Conservation (phyloP, 2,888 invertebrate genomes). For the Ennomos quercinarius region DNA sequence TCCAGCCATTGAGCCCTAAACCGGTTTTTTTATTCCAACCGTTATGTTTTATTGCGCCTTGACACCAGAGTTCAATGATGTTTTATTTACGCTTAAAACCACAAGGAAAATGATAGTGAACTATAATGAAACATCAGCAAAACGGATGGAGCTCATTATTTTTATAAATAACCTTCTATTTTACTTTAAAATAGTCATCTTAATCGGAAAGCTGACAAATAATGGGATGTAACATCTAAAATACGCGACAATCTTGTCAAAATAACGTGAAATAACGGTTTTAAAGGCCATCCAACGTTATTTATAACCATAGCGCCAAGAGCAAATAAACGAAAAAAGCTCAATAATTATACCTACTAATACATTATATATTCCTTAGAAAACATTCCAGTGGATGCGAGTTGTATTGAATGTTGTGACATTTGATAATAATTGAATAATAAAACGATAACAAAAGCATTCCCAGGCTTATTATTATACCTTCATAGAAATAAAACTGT, state of each 20-base stretch:
- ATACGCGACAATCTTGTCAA: slow-evolving; percentile 30
- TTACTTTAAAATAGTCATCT: slow-evolving; percentile 17
- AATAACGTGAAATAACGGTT: slow-evolving; percentile 24
- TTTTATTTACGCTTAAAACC: no score
- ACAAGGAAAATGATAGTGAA: no score
- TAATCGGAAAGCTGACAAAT: slow-evolving; percentile 24
- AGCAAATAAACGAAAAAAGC: slow-evolving; percentile 11
- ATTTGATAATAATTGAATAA: not conserved
- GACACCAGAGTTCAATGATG: no score
- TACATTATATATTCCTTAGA: slow-evolving; percentile 35
- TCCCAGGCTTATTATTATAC: not conserved
- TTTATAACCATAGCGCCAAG: slow-evolving; percentile 27
- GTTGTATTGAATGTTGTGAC: not conserved
- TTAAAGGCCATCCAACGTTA: slow-evolving; percentile 28
- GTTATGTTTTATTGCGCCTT: no score
- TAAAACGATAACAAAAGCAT: slow-evolving; percentile 1
- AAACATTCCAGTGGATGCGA: slow-evolving; percentile 30
- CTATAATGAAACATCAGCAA: not conserved
- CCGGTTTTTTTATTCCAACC: no score
- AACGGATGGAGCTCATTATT: slow-evolving; percentile 2
- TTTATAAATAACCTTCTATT: slow-evolving; percentile 3
- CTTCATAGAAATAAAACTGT: no score
- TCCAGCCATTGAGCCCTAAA: no score
- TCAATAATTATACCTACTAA: slow-evolving; percentile 14
- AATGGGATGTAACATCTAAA: slow-evolving; percentile 15